Percentiles rank a stretch among this genome's conserved stretches.
phyloP scores from a whole-genome alignment of 92 coral and sea anemone genomes.

The Desmophyllum pertusum region DNA sequence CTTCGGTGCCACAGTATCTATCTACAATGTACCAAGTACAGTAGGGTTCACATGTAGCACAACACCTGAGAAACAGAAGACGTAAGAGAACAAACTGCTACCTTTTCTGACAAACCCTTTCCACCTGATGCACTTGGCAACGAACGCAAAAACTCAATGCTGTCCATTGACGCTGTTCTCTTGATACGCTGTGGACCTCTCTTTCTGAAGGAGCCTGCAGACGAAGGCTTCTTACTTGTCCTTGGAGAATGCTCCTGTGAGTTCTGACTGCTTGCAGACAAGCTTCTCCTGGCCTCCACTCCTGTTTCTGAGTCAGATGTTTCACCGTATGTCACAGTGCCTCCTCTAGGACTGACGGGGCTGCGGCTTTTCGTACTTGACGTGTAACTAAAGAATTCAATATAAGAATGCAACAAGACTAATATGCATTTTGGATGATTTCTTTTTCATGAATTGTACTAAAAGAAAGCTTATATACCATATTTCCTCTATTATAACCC shows the following conservation, averaged over 20 bases:
- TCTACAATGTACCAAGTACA: no score
- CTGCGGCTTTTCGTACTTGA: constrained; percentile 29
- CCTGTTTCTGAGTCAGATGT: constrained; percentile 70
- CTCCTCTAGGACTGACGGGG: constrained; percentile 33
- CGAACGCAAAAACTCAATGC: constrained; percentile 5
- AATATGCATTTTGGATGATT: no score
- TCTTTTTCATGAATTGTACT: no score
- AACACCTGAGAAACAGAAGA: no score
- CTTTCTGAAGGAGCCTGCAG: constrained; percentile 17
- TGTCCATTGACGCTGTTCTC: constrained; percentile 40
- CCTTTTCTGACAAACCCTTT: constrained; percentile 77
- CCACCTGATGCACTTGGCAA: constrained; percentile 65
- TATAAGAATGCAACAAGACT: no score
- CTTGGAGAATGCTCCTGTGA: constrained; percentile 22
- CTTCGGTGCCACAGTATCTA: no score
- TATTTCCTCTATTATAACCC: no score
- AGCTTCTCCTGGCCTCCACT: constrained; percentile 40
- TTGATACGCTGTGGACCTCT: constrained; percentile 15
- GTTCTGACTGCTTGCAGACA: constrained; percentile 18
- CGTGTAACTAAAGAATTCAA: constrained; percentile 3
- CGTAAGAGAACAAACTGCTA: background rate
- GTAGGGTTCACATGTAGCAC: no score
- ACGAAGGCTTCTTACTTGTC: constrained; percentile 20
- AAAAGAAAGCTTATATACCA: no score
- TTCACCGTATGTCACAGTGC: constrained; percentile 54